Percentiles rank a stretch among this genome's conserved stretches.
Conservation (phyloP, 2,888 invertebrate species). For the Cabera pusaria region DNA sequence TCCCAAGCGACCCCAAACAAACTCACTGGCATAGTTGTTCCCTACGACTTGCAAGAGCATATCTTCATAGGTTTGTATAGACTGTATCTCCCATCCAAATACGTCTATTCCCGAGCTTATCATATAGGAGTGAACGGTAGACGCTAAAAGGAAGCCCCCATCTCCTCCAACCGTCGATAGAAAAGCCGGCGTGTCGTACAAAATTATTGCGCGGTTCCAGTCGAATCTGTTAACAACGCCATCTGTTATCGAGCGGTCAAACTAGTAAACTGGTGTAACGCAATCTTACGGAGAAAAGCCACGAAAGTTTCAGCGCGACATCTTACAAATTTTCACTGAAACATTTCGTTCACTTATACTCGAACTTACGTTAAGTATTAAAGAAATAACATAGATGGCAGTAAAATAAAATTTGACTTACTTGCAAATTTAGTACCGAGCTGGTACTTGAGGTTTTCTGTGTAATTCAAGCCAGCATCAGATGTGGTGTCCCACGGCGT, state of each 20-base stretch:
- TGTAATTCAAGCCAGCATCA: slow-evolving; percentile 79
- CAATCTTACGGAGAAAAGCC: slow-evolving; percentile 34
- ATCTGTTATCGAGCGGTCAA: slow-evolving; percentile 46
- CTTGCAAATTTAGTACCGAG: slow-evolving; percentile 88
- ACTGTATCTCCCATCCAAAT: slow-evolving; percentile 61
- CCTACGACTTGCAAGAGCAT: slow-evolving; percentile 76
- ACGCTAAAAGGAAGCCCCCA: slow-evolving; percentile 91
- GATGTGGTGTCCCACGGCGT: slow-evolving; percentile 85
- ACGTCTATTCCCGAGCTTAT: slow-evolving; percentile 52
- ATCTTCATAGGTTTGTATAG: slow-evolving; percentile 69
- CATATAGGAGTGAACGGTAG: slow-evolving; percentile 86
- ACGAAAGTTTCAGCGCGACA: neutral
- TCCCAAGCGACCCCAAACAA: slow-evolving; percentile 27
- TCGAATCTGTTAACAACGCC: slow-evolving; percentile 81
- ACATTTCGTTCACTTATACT: too few species aligned
- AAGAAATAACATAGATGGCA: slow-evolving; percentile 30
- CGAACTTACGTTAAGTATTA: slow-evolving; percentile 20
- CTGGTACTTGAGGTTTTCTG: slow-evolving; percentile 85
- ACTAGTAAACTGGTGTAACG: slow-evolving; percentile 20
- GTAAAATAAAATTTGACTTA: slow-evolving; percentile 70
- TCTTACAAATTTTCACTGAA: neutral
- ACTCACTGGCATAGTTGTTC: slow-evolving; percentile 81
- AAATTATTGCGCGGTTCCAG: slow-evolving; percentile 88
- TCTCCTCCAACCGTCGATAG: slow-evolving; percentile 85
- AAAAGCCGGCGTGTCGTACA: slow-evolving; percentile 90